Conservation (phyloP, 2,888 invertebrate species). For the Melikaiella ostensackeni region DNA sequence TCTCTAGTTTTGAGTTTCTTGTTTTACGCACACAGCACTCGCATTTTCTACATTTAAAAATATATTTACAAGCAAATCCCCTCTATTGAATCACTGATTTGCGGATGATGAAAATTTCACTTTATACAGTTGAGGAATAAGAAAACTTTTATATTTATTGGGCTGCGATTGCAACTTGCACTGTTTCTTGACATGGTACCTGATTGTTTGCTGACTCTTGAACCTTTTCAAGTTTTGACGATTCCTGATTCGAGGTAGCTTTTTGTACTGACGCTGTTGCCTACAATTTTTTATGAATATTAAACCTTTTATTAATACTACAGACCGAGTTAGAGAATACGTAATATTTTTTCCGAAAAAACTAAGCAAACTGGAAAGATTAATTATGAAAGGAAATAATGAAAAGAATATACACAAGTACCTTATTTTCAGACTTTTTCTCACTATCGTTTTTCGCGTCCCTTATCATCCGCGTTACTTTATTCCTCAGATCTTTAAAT, state of each 20-base stretch:
- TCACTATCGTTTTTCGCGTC: conserved; percentile 75
- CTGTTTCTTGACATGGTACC: neutral
- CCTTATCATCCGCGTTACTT: conserved; percentile 75
- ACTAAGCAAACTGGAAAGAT: no score
- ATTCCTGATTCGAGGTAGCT: neutral
- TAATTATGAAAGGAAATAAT: no score
- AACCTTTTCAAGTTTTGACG: neutral
- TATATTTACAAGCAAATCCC: neutral
- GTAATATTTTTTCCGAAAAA: neutral
- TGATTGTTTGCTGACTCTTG: neutral
- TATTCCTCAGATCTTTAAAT: conserved; percentile 74
- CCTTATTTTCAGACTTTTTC: conserved; percentile 73
- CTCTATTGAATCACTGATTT: neutral
- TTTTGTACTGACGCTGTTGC: neutral
- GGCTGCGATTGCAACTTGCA: neutral
- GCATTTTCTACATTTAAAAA: conserved; percentile 14
- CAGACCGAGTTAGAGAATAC: no score
- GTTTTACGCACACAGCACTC: neutral
- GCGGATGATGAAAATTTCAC: neutral
- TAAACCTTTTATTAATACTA: no score
- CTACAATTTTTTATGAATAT: neutral
- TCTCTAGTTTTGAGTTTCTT: neutral
- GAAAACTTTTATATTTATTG: no score
- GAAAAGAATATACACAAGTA: conserved; percentile 55
- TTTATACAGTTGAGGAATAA: neutral